Conservation (phyloP, 2,797 vertebrate species). For the Hybognathus amarus region DNA sequence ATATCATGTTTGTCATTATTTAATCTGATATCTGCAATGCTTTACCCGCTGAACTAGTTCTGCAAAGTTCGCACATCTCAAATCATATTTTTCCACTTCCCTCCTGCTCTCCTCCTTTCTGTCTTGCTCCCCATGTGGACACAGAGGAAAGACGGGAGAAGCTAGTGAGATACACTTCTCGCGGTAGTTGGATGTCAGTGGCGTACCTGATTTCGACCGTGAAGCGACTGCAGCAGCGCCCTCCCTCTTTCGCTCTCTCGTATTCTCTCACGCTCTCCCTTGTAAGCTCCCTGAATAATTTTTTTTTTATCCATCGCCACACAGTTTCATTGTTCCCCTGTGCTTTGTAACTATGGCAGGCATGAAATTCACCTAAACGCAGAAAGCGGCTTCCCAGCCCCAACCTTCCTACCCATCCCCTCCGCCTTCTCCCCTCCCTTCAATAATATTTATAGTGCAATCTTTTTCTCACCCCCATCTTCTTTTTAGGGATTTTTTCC, state of each 20-base stretch:
- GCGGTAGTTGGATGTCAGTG: constrained; percentile 60
- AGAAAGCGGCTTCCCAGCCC: constrained; percentile 48
- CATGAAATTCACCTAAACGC: constrained; percentile 62
- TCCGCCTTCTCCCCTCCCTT: constrained; percentile 51
- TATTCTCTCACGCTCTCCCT: constrained; percentile 40
- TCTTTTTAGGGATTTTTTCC: constrained; percentile 51
- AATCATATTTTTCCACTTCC: constrained; percentile 48
- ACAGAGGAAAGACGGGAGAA: constrained; percentile 55
- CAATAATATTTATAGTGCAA: constrained; percentile 75
- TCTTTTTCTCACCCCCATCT: constrained; percentile 63
- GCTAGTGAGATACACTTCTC: constrained; percentile 53
- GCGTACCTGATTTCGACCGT: constrained; percentile 56
- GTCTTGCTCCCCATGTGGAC: constrained; percentile 16
- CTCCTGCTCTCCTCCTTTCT: constrained; percentile 3
- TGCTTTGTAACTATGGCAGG: constrained; percentile 49
- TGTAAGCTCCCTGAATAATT: constrained; percentile 33
- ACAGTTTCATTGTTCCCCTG: constrained; percentile 49
- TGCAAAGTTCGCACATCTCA: constrained; percentile 1
- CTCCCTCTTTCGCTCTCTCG: constrained; percentile 47
- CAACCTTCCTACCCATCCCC: constrained; percentile 55
- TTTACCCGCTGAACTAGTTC: neutral
- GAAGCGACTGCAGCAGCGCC: constrained; percentile 62
- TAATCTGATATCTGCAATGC: neutral
- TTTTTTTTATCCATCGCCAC: constrained; percentile 47
- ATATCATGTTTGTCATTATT: neutral